Percentiles rank a stretch among this genome's conserved stretches.
Conservation (phyloP, 2,888 invertebrate species). For the Eilema depressum region DNA sequence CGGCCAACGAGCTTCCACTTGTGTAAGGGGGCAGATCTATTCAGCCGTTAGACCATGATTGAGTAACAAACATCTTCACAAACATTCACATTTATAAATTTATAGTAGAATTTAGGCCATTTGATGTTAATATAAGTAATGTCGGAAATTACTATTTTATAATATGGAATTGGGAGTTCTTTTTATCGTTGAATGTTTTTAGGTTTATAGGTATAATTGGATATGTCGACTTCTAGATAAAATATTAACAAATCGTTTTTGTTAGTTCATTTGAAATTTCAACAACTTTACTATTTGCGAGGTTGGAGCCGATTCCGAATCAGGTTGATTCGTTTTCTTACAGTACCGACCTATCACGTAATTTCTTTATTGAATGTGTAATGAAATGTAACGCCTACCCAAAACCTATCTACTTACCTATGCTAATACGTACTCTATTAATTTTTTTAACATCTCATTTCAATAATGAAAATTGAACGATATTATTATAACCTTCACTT, state of each 20-base stretch:
- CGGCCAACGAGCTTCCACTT: too few species aligned
- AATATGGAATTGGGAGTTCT: background rate
- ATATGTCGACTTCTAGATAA: too few species aligned
- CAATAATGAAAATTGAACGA: background rate
- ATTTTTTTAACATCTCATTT: constrained; percentile 4
- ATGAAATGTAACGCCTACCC: background rate
- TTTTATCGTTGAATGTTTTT: background rate
- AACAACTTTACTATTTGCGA: too few species aligned
- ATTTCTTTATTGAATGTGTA: background rate
- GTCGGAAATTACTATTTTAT: background rate
- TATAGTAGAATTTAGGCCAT: background rate
- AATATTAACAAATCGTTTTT: too few species aligned
- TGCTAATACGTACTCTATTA: background rate
- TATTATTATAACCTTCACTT: background rate
- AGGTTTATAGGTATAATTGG: too few species aligned
- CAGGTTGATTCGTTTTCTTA: background rate
- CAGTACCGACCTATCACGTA: background rate
- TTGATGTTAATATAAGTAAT: background rate
- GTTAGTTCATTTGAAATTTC: too few species aligned
- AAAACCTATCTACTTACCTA: background rate
- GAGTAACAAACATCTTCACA: too few species aligned
- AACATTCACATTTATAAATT: too few species aligned
- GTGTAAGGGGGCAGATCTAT: too few species aligned
- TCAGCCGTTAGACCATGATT: too few species aligned
- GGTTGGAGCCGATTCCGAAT: background rate